Base-by-base conservation (phyloP, 2,113 vertebrate species). In the Diglossa brunneiventris region DNA sequence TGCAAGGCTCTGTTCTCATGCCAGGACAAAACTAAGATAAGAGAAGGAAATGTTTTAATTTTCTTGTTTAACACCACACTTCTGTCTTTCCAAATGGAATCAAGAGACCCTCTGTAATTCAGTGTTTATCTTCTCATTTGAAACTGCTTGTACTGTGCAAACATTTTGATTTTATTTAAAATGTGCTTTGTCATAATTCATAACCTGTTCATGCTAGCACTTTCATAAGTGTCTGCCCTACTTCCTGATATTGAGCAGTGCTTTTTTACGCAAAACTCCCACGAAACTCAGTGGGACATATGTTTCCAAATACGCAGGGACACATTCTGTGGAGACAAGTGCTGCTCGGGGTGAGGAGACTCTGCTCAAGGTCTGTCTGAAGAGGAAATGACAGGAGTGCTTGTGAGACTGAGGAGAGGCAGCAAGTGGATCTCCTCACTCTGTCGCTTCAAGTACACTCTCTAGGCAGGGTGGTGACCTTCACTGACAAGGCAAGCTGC, bases 31-130 rank as follows among this genome's bases (percentile, higher is more conserved):
- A 76, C 61, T 83, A 80, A 81, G 68, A 88, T 73, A 83, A 74
- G 89, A 83, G 33, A 31, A 90, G 61, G 61, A 90, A 93, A 77
- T 80, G 20, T 59, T 92, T 96, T 83, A 26, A 49, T 80, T 90
- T 86, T 90, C 52, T 74, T 2, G 0, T 77, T 86, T 70, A 81
- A 52, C 15, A 44, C 15, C 47, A 26, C n/a, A 21, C 27, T 91
- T 87, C 37, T 62, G 39, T 68, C 47, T 94, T 80, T 66, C 67
- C 52, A 80, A 87, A 75, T 35, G 15, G 37, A 70, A 82, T 64
- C 26, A 68, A 78, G n/a, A 44, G 55, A 76, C n/a, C 42, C n/a
- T 63, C 39, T 68, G 30, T 50, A 53, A 19, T 56, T 95, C 12
- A 31, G 35, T 26, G 11, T 80, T 49, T 88, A 27, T 64, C 19